Evolutionary conservation across 2,888 invertebrate genomes (phyloP), one percentile per base, ranked within the genome.

Genomic region (Euphydryas editha): DNA sequence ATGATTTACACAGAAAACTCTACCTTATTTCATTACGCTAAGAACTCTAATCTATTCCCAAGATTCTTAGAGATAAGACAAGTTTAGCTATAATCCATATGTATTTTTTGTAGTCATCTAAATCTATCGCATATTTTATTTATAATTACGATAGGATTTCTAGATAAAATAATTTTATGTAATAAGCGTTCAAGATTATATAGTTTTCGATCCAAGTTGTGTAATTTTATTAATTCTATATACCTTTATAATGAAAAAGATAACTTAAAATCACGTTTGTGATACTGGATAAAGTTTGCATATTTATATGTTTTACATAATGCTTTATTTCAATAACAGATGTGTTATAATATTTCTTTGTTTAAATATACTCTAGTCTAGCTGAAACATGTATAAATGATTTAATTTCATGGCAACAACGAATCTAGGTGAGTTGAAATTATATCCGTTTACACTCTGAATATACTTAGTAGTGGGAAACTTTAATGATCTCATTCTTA

Each of bases 321-420:
- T 0, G 30, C 5, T 44, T 13, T 20, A 30, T 36, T 10, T 56
- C 15, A 36, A 55, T 55, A n/a, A 30, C 42, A 4, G 30, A 30
- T 30, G 2, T 7, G 1, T 30, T 20, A 20, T 17, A 61, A 10
- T 30, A 30, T 17, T 55, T 6, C 15, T 17, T n/a, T 47, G 36
- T 67, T 39, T 24, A 64, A 47, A 21, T 36, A 49, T 21, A 39
- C 39, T 20, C 6, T 24, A 49, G 51, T 56, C 39, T 42, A 15
- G 15, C 24, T 24, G 15, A n/a, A 13, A 42, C 15, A 4, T n/a
- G 42, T 42, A n/a, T 42, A 4, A 42, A 15, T 15, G 60, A 66
- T 60, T 57, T 62, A 44, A 66, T 69, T 36, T 54, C 58, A 21
- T 67, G 44, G 60, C 46, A 67, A 67, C 67, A 61, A 44, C 47